These are phyloP conservation scores for Dunckerocampus dactyliophorus DNA, from an alignment of 2,113 vertebrate species.

Conservation along the genomic window DNA sequence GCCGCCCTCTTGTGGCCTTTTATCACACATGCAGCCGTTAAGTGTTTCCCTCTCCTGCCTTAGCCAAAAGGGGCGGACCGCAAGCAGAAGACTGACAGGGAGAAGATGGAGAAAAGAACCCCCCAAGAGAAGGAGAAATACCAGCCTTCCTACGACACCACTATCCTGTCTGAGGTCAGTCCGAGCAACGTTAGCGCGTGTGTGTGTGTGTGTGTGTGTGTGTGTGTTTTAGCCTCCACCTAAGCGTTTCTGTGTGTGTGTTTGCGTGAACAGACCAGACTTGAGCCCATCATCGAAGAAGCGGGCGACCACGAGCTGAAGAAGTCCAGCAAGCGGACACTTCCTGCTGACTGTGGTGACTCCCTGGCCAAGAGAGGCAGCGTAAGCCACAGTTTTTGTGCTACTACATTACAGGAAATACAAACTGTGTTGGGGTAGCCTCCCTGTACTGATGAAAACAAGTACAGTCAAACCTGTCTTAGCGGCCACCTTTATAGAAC, in stretches of 20 bases:
- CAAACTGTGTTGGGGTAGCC: too few relatives aligned
- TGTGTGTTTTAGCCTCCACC: conserved; percentile 13
- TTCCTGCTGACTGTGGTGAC: conserved; percentile 98
- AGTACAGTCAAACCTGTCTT: too few relatives aligned
- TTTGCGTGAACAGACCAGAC: conserved; percentile 83
- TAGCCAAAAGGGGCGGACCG: conserved; percentile 97
- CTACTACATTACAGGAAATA: too few relatives aligned
- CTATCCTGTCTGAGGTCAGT: conserved; percentile 93
- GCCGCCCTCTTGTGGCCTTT: neutral
- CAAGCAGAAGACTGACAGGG: conserved; percentile 95
- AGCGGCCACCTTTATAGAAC: too few relatives aligned
- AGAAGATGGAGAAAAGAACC: conserved; percentile 97
- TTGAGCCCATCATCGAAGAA: conserved; percentile 98
- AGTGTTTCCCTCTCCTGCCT: neutral
- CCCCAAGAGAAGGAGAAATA: conserved; percentile 99
- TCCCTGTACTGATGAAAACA: too few relatives aligned
- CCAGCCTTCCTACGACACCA: conserved; percentile 95
- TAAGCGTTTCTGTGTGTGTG: conserved; percentile 62
- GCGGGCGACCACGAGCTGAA: conserved; percentile 97
- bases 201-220: conserved; percentile 74
- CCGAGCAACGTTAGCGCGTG: conserved; percentile 12
- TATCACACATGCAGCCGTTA: neutral
- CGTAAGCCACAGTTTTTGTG: conserved; percentile 75
- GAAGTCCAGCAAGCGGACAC: conserved; percentile 99
- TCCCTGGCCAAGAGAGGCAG: conserved; percentile 99